phyloP scores from a whole-genome alignment of 2,888 invertebrate species.

The Chrysodeixis includens region DNA sequence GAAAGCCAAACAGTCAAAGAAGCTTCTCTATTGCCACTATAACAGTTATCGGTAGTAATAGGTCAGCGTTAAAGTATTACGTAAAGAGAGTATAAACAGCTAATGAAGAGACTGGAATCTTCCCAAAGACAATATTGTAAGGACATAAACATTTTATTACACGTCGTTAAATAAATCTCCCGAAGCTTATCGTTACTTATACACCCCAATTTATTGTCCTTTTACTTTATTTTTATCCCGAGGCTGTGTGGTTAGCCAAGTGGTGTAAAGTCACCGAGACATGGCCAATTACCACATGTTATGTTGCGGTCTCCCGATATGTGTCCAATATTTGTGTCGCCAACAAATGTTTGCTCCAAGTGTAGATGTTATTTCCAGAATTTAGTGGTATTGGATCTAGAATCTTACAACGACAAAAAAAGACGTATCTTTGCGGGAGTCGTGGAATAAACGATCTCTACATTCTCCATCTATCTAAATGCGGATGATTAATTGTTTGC shows the following conservation, averaged over 20 bases:
- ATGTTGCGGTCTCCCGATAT: not conserved
- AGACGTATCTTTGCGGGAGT: no score
- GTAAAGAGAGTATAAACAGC: not conserved
- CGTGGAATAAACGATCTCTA: no score
- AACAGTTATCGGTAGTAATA: not conserved
- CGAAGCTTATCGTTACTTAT: not conserved
- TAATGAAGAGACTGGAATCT: constrained; percentile 4
- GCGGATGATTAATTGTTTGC: constrained; percentile 6
- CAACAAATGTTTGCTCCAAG: no score
- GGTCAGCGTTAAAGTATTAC: not conserved
- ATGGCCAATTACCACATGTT: not conserved
- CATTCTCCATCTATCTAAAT: no score
- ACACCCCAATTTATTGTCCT: not conserved
- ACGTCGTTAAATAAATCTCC: constrained; percentile 6
- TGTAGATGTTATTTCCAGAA: no score
- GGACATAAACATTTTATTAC: constrained; percentile 4
- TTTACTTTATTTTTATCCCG: not conserved
- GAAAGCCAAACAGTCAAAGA: not conserved
- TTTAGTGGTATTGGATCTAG: no score
- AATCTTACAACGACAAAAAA: no score
- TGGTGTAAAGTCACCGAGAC: no score
- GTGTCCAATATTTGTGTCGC: no score
- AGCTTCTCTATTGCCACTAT: not conserved
- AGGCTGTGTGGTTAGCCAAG: not conserved
- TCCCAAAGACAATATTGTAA: constrained; percentile 1